Evolutionary conservation across 2,797 vertebrate genomes (phyloP).

Genomic region (Tenualosa thibaudeaui): DNA sequence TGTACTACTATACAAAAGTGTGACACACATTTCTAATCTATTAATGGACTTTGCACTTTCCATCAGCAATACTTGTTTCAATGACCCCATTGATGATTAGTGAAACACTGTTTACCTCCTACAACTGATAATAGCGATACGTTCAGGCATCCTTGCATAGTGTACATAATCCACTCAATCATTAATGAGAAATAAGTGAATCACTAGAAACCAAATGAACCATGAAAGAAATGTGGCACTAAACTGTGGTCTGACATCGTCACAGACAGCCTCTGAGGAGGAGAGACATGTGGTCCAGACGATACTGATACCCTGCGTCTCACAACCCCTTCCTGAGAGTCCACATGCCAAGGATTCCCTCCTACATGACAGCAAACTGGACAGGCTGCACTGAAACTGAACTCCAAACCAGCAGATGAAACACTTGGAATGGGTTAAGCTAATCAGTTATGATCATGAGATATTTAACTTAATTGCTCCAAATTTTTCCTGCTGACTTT

Average conservation of each 20-base stretch:
- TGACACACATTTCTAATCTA: background rate
- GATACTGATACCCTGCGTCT: background rate
- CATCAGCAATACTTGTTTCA: background rate
- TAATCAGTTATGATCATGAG: too few species aligned
- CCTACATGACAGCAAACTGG: background rate
- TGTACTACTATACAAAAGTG: background rate
- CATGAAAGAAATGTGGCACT: background rate
- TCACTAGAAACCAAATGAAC: constrained; percentile 40
- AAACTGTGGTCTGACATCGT: background rate
- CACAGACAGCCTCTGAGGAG: background rate
- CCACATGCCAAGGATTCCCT: constrained; percentile 9
- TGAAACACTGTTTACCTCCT: background rate
- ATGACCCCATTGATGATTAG: background rate
- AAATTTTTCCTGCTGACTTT: background rate
- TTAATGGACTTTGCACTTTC: background rate
- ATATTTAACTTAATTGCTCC: too few species aligned
- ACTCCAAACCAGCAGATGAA: background rate
- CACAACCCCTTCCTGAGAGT: background rate
- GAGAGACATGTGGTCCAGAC: background rate
- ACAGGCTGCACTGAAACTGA: background rate
- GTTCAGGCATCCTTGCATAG: background rate
- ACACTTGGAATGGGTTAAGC: too few species aligned
- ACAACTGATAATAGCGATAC: background rate
- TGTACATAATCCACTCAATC: background rate
- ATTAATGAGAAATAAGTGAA: background rate